A percentile compares a stretch with the other conserved stretches of the same genome.
Conservation (phyloP, 2,113 vertebrate genomes). For the Oreochromis spilurus region DNA sequence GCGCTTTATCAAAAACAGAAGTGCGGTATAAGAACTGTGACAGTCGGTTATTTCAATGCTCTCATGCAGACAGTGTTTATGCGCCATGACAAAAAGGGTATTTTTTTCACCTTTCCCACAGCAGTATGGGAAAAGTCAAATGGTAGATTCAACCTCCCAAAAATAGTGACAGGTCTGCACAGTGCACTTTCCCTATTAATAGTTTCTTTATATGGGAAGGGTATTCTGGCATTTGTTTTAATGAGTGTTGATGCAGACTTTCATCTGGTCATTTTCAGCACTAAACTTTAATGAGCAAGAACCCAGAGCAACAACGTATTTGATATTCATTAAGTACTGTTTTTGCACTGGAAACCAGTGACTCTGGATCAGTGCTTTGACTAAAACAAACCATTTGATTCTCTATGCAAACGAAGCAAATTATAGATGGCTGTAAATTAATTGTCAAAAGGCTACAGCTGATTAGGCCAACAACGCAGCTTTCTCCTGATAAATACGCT, state of each 20-base stretch:
- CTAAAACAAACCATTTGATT: slow-evolving; percentile 30
- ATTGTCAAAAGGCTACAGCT: background rate
- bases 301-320: slow-evolving; percentile 23
- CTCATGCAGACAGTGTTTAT: background rate
- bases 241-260: slow-evolving; percentile 31
- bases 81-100: background rate
- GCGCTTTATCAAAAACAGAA: slow-evolving; percentile 8
- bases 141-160: background rate
- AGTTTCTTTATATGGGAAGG: background rate
- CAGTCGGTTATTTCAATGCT: slow-evolving; percentile 9
- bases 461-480: background rate
- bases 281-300: slow-evolving; percentile 5
- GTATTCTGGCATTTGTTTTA: background rate
- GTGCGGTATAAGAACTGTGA: slow-evolving; percentile 29
- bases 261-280: slow-evolving; percentile 15
- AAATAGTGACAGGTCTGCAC: background rate
- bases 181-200: background rate
- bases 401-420: slow-evolving; percentile 30
- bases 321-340: slow-evolving; percentile 33
- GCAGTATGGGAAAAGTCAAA: background rate
- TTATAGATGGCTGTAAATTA: background rate
- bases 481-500: background rate
- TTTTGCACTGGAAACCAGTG: slow-evolving; percentile 5
- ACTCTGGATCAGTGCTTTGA: slow-evolving; percentile 1
- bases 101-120: background rate